Evolutionary conservation across 2,113 vertebrate genomes (phyloP).

Genomic region (Etheostoma spectabile): DNA sequence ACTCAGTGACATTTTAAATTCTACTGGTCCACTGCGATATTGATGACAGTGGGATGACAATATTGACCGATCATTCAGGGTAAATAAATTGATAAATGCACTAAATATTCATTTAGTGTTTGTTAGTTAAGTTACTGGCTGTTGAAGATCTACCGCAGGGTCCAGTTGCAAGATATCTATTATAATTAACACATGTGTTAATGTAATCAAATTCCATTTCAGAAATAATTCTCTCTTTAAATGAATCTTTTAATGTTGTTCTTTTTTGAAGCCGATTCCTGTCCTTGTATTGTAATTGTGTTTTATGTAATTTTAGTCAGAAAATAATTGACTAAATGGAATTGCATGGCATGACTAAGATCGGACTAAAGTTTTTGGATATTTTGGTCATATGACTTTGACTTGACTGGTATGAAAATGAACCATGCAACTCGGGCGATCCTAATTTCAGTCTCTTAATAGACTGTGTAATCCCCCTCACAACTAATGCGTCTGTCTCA

Average conservation of each 20-base stretch:
- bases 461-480: slow-evolving; percentile 31
- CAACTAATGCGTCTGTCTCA: slow-evolving; percentile 28
- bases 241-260: neutral
- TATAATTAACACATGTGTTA: neutral
- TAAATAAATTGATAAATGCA: neutral
- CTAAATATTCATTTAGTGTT: neutral
- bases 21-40: neutral
- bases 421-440: slow-evolving; percentile 42
- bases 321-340: neutral
- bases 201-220: neutral
- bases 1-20: neutral
- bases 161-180: neutral
- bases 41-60: neutral
- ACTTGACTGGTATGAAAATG: slow-evolving; percentile 36
- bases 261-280: neutral
- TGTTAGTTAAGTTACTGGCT: neutral
- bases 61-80: neutral
- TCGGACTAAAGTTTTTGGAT: neutral
- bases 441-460: slow-evolving; percentile 48
- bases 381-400: slow-evolving; percentile 31
- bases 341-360: neutral
- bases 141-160: neutral
- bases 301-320: neutral
- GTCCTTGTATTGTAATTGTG: neutral
- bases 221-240: neutral